A percentile compares a stretch with the other conserved stretches of the same genome.
Evolutionary conservation across 2,113 vertebrate genomes (phyloP).

Genomic region (Fregetta grallaria): DNA sequence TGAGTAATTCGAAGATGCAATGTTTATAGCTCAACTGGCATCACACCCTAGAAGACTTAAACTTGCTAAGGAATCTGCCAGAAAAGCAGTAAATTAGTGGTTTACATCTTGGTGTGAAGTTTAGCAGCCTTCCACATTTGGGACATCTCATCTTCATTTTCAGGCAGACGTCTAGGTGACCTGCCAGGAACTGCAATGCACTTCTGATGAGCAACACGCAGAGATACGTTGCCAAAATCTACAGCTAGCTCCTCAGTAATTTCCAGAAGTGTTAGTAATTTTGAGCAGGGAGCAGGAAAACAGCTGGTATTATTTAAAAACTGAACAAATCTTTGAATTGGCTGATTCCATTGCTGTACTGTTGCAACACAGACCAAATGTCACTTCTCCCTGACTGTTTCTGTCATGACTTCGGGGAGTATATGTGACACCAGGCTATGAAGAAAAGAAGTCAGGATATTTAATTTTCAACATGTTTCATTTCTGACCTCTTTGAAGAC

Average conservation of each 20-base stretch:
- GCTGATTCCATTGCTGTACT: neutral
- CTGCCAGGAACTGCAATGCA: neutral
- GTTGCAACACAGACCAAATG: neutral
- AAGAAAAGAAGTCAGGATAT: neutral
- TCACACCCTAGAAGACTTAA: neutral
- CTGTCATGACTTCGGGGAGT: neutral
- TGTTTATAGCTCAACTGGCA: constrained; percentile 26
- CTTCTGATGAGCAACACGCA: constrained; percentile 19
- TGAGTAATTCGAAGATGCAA: constrained; percentile 33
- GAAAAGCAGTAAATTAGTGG: neutral
- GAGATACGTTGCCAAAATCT: neutral
- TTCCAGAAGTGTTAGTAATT: constrained; percentile 12
- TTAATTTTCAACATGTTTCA: neutral
- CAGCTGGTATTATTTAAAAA: constrained; percentile 15
- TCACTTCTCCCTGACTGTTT: neutral
- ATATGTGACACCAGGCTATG: neutral
- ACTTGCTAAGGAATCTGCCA: constrained; percentile 6
- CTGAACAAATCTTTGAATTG: constrained; percentile 46
- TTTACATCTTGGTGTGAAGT: neutral
- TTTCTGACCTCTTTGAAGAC: neutral
- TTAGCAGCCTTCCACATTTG: neutral
- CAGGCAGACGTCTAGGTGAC: constrained; percentile 9
- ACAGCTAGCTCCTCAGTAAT: neutral
- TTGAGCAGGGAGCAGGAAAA: neutral
- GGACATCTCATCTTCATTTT: constrained; percentile 29